A percentile compares a stretch with the other conserved stretches of the same genome.
These are phyloP conservation scores for Clarias batrachus DNA, from an alignment of 2,113 vertebrate species.

Conservation along the genomic window DNA sequence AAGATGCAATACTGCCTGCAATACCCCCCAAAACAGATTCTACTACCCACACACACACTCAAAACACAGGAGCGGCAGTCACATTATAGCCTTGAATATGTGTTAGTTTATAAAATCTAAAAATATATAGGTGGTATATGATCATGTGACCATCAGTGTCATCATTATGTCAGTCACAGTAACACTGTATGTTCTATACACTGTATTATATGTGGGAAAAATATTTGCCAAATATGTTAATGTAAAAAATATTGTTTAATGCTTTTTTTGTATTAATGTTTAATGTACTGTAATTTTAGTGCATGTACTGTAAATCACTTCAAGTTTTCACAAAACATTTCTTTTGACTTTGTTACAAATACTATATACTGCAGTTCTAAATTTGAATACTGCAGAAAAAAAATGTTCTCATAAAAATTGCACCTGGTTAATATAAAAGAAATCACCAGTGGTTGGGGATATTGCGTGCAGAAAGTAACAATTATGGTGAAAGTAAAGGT, in stretches of 20 bases:
- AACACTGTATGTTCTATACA: not conserved
- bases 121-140: not conserved
- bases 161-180: not conserved
- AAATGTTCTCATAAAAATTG: not conserved
- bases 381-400: not conserved
- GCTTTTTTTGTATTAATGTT: not conserved
- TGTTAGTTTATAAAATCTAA: not conserved
- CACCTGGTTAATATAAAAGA: not conserved
- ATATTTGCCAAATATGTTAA: not conserved
- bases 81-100: not conserved
- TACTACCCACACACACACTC: not conserved
- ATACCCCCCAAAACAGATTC: not conserved
- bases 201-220: not conserved
- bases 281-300: not conserved
- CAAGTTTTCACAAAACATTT: not conserved
- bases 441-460: not conserved
- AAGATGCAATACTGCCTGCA: conserved; percentile 25
- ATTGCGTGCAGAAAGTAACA: not conserved
- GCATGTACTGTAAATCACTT: not conserved
- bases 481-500: not conserved
- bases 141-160: not conserved
- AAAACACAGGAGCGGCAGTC: not conserved
- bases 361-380: not conserved
- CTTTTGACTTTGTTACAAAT: not conserved
- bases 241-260: no score